Conservation (phyloP, 2,113 vertebrate species). For the Ptilonorhynchus violaceus region DNA sequence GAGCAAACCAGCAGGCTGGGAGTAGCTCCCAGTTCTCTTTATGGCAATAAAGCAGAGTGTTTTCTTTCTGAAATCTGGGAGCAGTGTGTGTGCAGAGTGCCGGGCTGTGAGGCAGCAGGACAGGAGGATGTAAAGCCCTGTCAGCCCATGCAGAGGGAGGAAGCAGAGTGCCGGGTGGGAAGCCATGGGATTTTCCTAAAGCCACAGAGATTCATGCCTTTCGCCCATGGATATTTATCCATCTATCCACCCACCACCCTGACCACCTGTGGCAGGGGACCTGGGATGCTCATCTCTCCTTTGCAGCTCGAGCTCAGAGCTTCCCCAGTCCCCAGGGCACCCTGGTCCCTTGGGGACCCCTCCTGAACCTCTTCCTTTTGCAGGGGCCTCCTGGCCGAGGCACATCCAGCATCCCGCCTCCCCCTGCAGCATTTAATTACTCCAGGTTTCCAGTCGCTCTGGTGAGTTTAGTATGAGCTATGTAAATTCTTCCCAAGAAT, state of each 20-base stretch:
- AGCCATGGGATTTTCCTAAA: neutral
- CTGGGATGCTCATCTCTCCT: neutral
- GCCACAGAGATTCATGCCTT: neutral
- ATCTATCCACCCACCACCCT: neutral
- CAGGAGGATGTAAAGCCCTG: neutral
- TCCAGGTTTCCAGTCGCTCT: conserved; percentile 52
- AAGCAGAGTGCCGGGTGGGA: neutral
- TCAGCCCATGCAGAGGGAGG: fast-evolving
- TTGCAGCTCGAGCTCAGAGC: neutral
- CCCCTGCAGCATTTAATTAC: conserved; percentile 39
- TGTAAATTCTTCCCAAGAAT: conserved; percentile 64
- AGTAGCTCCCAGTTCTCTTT: neutral
- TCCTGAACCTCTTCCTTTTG: neutral
- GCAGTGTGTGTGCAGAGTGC: neutral
- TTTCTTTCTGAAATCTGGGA: neutral
- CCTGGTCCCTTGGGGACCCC: fast-evolving
- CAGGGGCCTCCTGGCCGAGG: neutral
- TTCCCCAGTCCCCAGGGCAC: neutral
- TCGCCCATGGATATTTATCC: fast-evolving
- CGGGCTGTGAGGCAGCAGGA: neutral
- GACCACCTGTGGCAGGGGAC: fast-evolving
- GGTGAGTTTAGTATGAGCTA: conserved; percentile 63
- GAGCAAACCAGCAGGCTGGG: neutral
- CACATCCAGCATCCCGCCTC: neutral
- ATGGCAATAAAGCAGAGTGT: neutral